These are phyloP conservation scores for Ceratosolen solmsi DNA, from an alignment of 1,140 invertebrate genomes.

Conservation along the genomic window DNA sequence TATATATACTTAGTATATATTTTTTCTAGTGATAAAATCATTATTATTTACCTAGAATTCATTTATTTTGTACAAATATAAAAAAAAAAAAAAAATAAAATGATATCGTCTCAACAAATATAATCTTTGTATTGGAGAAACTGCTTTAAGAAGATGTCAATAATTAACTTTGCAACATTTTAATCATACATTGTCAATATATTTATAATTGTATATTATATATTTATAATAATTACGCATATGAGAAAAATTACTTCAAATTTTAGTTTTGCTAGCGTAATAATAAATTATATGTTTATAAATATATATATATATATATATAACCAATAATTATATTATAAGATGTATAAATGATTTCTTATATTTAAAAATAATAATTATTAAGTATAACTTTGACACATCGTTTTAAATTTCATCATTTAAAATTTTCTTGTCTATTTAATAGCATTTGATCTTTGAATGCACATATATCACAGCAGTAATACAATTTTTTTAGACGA, in stretches of 20 bases:
- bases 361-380: neutral
- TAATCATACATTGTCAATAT: neutral
- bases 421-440: constrained; percentile 19
- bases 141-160: constrained; percentile 43
- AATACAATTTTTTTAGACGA: too few species aligned
- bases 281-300: neutral
- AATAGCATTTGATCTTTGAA: constrained; percentile 51
- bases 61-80: too few species aligned
- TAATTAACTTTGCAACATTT: neutral
- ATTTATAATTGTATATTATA: neutral
- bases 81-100: too few species aligned
- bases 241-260: neutral
- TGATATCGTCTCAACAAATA: too few species aligned
- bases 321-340: neutral
- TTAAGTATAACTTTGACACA: neutral
- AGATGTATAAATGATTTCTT: neutral
- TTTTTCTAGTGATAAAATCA: too few species aligned
- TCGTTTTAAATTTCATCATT: constrained; percentile 17
- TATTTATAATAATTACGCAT: neutral
- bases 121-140: constrained; percentile 26
- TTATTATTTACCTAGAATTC: too few species aligned
- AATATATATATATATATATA: constrained; percentile 11
- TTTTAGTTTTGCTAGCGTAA: too few species aligned
- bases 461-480: constrained; percentile 56
- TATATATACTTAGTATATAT: too few species aligned